phyloP scores from a whole-genome alignment of 2,113 vertebrate species.

The Pluvialis apricaria region DNA sequence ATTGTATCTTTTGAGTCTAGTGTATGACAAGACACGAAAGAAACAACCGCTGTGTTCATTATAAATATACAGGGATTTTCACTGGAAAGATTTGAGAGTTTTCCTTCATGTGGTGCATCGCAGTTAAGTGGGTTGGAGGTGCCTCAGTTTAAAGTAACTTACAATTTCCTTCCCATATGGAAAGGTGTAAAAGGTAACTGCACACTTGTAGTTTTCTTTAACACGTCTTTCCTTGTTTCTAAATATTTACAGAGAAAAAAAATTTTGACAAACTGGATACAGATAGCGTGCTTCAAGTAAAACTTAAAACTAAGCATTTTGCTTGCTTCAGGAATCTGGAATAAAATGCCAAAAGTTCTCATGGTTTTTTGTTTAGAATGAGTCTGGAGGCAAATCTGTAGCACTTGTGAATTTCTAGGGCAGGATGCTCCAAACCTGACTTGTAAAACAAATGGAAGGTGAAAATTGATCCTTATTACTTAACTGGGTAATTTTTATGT shows the following conservation, averaged over 20 bases:
- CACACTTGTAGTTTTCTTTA: neutral
- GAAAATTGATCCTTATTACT: neutral
- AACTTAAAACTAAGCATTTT: neutral
- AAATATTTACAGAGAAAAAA: neutral
- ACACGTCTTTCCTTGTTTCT: neutral
- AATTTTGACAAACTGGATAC: neutral
- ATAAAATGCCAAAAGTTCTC: neutral
- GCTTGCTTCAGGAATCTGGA: neutral
- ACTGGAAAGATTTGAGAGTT: neutral
- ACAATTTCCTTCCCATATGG: neutral
- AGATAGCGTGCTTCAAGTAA: neutral
- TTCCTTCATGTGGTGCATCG: neutral
- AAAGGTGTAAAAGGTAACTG: neutral
- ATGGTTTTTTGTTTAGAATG: neutral
- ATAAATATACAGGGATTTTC: neutral
- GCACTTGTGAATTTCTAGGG: neutral
- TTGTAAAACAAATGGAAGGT: neutral
- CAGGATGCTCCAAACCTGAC: neutral
- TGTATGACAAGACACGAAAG: neutral
- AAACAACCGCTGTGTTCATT: fast-evolving
- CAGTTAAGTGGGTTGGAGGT: neutral
- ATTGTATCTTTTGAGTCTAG: neutral
- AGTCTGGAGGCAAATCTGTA: neutral
- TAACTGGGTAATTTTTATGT: neutral
- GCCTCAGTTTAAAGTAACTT: neutral